A percentile compares a stretch with the other conserved stretches of the same genome.
phyloP scores from a whole-genome alignment of 2,888 invertebrate genomes.

The Furcula furcula region DNA sequence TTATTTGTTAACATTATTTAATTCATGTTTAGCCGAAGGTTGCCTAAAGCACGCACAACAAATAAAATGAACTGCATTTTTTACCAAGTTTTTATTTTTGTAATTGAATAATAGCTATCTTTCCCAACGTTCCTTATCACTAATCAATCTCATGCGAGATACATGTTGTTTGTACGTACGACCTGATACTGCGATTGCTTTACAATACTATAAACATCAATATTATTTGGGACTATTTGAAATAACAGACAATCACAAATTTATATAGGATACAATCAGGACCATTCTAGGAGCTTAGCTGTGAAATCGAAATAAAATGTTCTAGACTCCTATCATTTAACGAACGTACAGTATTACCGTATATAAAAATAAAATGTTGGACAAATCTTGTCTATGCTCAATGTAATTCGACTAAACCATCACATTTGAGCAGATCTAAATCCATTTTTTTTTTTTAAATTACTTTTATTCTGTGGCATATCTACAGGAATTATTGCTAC shows the following conservation, averaged over 20 bases:
- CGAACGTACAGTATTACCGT: conserved; percentile 20
- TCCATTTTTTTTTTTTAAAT: conserved; percentile 27
- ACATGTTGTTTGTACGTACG: conserved; percentile 44
- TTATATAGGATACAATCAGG: conserved; percentile 10
- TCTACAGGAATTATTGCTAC: conserved; percentile 37
- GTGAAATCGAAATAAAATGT: conserved; percentile 12
- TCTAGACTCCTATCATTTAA: conserved; percentile 22
- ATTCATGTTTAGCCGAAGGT: conserved; percentile 23
- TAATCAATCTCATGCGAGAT: conserved; percentile 48
- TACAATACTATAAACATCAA: conserved; percentile 24
- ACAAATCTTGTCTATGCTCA: conserved; percentile 17
- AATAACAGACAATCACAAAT: conserved; percentile 9
- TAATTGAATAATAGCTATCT: conserved; percentile 55
- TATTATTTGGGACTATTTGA: conserved; percentile 23
- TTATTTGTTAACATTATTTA: conserved; percentile 46
- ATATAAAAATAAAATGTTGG: conserved; percentile 31
- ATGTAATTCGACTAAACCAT: conserved; percentile 19
- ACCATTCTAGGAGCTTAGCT: conserved; percentile 20
- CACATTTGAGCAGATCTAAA: conserved; percentile 36
- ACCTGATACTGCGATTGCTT: conserved; percentile 27
- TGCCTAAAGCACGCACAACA: conserved; percentile 34
- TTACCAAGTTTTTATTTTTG: conserved; percentile 68
- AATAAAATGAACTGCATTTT: conserved; percentile 52
- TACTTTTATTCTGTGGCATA: conserved; percentile 34
- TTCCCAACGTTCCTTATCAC: conserved; percentile 51